Conservation (phyloP, 1,140 invertebrate species). For the Anagrus nilaparvatae region DNA sequence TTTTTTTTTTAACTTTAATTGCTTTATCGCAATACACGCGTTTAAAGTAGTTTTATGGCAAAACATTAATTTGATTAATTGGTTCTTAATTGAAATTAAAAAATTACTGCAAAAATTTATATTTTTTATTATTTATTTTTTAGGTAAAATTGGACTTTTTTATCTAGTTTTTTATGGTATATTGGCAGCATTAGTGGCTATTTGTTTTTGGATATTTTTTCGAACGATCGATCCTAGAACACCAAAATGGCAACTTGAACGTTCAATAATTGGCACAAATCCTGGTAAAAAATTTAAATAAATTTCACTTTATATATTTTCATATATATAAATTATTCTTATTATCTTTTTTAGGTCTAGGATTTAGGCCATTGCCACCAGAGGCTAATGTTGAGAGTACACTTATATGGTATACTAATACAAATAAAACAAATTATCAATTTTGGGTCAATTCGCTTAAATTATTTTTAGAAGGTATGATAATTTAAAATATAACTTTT, state of each 20-base stretch:
- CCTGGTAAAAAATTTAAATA: constrained; percentile 52
- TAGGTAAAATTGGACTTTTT: constrained; percentile 85
- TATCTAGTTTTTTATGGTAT: constrained; percentile 85
- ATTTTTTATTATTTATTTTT: constrained; percentile 25
- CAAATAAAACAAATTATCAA: constrained; percentile 59
- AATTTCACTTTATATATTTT: background rate
- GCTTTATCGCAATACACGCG: background rate
- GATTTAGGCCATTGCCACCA: constrained; percentile 82
- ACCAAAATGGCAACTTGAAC: constrained; percentile 72
- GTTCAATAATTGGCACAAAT: constrained; percentile 82
- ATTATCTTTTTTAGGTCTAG: constrained; percentile 58
- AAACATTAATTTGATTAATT: too few species aligned
- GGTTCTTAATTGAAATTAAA: too few species aligned
- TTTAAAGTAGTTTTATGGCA: background rate
- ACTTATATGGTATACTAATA: constrained; percentile 83
- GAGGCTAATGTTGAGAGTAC: constrained; percentile 78
- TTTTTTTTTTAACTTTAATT: background rate
- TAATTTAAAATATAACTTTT: background rate
- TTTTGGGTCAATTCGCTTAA: constrained; percentile 67
- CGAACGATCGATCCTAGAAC: constrained; percentile 79
- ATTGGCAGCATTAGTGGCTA: constrained; percentile 75
- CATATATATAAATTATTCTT: constrained; percentile 10
- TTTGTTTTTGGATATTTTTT: constrained; percentile 85
- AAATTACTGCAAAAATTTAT: background rate
- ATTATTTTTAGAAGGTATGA: constrained; percentile 63